Base-by-base conservation (phyloP, 2,113 vertebrate genomes). In the Hyperoodon ampullatus region DNA sequence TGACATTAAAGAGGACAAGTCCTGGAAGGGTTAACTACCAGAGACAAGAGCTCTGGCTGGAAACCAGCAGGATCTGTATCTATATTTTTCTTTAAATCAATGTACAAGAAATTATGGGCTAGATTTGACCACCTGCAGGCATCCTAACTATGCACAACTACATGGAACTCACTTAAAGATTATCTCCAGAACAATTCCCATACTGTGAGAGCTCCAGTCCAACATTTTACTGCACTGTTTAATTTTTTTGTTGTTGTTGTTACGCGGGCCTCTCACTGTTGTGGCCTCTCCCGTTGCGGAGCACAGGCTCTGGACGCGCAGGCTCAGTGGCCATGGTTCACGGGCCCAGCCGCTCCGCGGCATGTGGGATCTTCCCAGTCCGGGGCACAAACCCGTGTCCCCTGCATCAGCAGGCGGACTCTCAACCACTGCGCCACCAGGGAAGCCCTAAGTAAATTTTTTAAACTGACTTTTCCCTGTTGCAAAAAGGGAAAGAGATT, bases 21-120 rank as follows among this genome's bases (percentile, higher is more conserved):
- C 42, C 68, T 72, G 24, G 12, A 60, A 47, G n/a, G 47, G 66
- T 39, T 85, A 92, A 94, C 33, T 77, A 71, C 23, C 26, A 84
- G 35, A 53, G n/a, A 78, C 24, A 26, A 68, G 44, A 74, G 15
- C 63, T 85, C 39, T 74, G 55, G 11, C 39, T 72, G 44, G 55
- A 72, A 81, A 77, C 33, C 39, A 71, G 42, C 18, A 88, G 16
- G 3, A 91, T 65, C 21, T 35, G 26, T n/a, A 88, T 72, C 19
- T 75, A 82, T n/a, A 84, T 63, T 86, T 85, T 86, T 80, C 81
- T 93, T 81, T 24, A 83, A 70, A 58, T 84, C 23, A 72, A 74
- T 4, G 16, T 39, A 28, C 12, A 91, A 72, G 58, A 93, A 86
- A 39, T 30, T 33, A 53, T 28, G n/a, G 35, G 61, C 44, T 91